These are phyloP conservation scores for Megalurothrips usitatus DNA, from an alignment of 2,888 invertebrate genomes.

Conservation along the genomic window DNA sequence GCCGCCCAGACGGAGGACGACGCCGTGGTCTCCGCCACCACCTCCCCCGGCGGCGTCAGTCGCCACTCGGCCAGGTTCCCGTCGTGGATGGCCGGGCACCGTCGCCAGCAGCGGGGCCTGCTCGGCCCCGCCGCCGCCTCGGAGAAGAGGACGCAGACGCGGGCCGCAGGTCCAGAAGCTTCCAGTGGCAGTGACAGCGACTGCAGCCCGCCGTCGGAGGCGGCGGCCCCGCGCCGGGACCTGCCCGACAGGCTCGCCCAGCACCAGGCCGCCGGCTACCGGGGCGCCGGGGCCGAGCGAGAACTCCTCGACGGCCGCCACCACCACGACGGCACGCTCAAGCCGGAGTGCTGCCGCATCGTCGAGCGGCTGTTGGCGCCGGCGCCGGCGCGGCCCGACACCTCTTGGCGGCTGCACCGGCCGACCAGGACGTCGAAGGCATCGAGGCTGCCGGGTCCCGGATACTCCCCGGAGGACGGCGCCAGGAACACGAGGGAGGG, in stretches of 20 bases:
- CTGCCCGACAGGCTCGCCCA: neutral
- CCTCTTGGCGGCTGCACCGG: neutral
- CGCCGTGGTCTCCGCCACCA: neutral
- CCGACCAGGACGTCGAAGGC: neutral
- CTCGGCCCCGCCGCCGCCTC: neutral
- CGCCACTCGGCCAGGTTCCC: no score
- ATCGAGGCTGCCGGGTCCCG: neutral
- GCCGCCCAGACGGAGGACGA: conserved; percentile 14
- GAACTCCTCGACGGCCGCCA: no score
- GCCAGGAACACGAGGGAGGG: neutral
- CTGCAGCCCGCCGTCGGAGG: neutral
- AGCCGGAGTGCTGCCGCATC: conserved; percentile 6
- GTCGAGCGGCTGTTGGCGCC: neutral
- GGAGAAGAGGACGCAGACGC: conserved; percentile 3
- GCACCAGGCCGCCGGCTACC: neutral
- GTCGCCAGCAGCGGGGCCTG: no score
- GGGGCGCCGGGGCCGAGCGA: no score
- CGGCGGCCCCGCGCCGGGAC: neutral
- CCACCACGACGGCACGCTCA: neutral
- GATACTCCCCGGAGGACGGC: neutral
- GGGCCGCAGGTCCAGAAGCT: neutral
- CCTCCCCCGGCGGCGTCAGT: neutral
- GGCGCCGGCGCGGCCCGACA: no score
- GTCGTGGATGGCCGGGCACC: no score
- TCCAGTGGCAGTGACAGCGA: neutral